Base-by-base conservation (phyloP, 2,888 invertebrate species). In the Pardosa pseudoannulata region DNA sequence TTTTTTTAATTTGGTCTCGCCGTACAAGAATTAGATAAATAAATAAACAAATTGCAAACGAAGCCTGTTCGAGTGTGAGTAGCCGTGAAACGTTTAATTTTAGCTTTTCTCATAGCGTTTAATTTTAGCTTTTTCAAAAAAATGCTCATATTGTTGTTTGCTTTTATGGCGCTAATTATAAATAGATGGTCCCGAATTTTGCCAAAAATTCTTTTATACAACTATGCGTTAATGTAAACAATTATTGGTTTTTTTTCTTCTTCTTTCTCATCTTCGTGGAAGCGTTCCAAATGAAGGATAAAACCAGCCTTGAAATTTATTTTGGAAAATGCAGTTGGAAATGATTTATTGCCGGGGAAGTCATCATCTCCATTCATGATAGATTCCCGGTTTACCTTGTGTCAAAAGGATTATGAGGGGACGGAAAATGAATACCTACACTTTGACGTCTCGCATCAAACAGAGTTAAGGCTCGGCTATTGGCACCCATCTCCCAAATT, bases 81-180 rank as follows among this genome's bases (percentile, higher is more conserved):
- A 6, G 56, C 19, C 23, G 23, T 23, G 56, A 56, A 56, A 23
- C 23, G 56, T 23, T 23, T 56, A 19, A 56, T 23, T 23, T 56
- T 19, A 56, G 23, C 28, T 13, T 3, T 3, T 41, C 5, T 39
- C 28, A 28, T 16, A 1, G n/a, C 39, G 67, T 67, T n/a, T 71
- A 62, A 56, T 36, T 71, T 56, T 27, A 31, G 73, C 28, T 16
- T 46, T 3, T 9, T 32, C 56, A 62, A 50, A 62, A n/a, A 74
- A 70, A 75, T 28, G 39, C 27, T 36, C 16, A 76, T 29, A 72
- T 73, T 76, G 78, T 73, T 73, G 36, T 56, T 78, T 85, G 72
- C 76, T 85, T 85, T 73, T 78, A 73, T 72, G 73, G 19, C 11
- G 56, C 83, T 85, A 85, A 85, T 73, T 85, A 73, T 85, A 85